Conservation (phyloP, 2,888 invertebrate species). For the Falcaria lacertinaria region DNA sequence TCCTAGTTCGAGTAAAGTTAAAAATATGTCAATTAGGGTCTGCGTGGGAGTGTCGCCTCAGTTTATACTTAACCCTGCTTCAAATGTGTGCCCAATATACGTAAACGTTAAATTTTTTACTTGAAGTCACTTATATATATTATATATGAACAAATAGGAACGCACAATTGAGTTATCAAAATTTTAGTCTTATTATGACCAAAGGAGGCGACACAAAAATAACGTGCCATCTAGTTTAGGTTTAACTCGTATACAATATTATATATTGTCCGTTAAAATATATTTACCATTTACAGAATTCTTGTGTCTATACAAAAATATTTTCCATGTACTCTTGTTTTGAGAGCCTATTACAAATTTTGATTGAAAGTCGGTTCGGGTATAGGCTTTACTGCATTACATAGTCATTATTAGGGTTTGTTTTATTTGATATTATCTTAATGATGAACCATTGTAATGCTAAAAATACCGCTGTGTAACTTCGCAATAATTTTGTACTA, state of each 20-base stretch:
- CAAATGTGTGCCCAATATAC: conserved; percentile 37
- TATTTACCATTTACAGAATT: conserved; percentile 81
- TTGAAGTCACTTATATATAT: conserved; percentile 30
- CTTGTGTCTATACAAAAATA: conserved; percentile 79
- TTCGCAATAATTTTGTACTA: conserved; percentile 67
- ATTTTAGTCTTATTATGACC: conserved; percentile 60
- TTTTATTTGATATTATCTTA: conserved; percentile 32
- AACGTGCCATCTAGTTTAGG: conserved; percentile 81
- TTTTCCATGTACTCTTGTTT: conserved; percentile 81
- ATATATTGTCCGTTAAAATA: conserved; percentile 81
- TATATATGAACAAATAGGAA: conserved; percentile 55
- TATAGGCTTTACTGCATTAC: conserved; percentile 36
- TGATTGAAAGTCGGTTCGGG: conserved; percentile 33
- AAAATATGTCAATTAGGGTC: conserved; percentile 79
- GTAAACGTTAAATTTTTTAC: conserved; percentile 33
- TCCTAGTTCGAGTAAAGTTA: conserved; percentile 79
- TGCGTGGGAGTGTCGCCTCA: conserved; percentile 76
- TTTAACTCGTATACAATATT: conserved; percentile 81
- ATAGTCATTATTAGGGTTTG: conserved; percentile 44
- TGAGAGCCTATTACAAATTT: conserved; percentile 78
- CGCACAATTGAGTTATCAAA: conserved; percentile 74
- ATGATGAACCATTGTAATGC: conserved; percentile 40
- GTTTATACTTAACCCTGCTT: conserved; percentile 31
- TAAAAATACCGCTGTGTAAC: conserved; percentile 44
- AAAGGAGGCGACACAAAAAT: conserved; percentile 76